These are phyloP conservation scores for Conus canariensis DNA, from an alignment of 2,888 invertebrate species.

Conservation along the genomic window DNA sequence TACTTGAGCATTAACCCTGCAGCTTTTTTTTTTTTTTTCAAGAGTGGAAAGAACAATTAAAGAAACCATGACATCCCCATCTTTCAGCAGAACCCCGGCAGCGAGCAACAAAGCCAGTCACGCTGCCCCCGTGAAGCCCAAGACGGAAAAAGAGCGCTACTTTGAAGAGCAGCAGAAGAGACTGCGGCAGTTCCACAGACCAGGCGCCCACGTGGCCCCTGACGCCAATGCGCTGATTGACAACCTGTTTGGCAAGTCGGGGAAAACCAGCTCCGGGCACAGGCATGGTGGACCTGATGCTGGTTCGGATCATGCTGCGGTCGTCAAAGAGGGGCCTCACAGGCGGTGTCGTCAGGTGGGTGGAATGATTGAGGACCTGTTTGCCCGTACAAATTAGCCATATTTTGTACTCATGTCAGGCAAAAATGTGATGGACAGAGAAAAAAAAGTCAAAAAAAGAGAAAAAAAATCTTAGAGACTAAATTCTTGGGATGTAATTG, in stretches of 20 bases:
- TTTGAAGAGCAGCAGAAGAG: constrained; percentile 67
- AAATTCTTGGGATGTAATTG: too few species aligned
- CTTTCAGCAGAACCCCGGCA: not conserved
- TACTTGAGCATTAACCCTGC: too few species aligned
- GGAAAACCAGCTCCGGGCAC: not conserved
- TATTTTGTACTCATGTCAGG: too few species aligned
- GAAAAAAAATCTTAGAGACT: too few species aligned
- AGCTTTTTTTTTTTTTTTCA: too few species aligned
- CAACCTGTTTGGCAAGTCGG: constrained; percentile 65
- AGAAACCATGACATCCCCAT: not conserved
- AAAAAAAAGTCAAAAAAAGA: too few species aligned
- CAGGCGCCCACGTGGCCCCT: constrained; percentile 49
- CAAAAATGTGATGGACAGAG: too few species aligned
- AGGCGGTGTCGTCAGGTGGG: not conserved
- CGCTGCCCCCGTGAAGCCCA: not conserved
- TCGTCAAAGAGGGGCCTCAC: not conserved
- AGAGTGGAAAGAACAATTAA: too few species aligned
- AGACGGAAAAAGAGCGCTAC: constrained; percentile 57
- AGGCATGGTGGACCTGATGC: not conserved
- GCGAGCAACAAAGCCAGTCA: not conserved
- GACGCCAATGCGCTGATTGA: constrained; percentile 73
- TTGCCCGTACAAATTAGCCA: too few species aligned
- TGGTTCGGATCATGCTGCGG: not conserved
- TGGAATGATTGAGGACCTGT: too few species aligned
- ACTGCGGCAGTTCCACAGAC: constrained; percentile 64